phyloP scores from a whole-genome alignment of 2,888 invertebrate species.

The Patella ulyssiponensis region DNA sequence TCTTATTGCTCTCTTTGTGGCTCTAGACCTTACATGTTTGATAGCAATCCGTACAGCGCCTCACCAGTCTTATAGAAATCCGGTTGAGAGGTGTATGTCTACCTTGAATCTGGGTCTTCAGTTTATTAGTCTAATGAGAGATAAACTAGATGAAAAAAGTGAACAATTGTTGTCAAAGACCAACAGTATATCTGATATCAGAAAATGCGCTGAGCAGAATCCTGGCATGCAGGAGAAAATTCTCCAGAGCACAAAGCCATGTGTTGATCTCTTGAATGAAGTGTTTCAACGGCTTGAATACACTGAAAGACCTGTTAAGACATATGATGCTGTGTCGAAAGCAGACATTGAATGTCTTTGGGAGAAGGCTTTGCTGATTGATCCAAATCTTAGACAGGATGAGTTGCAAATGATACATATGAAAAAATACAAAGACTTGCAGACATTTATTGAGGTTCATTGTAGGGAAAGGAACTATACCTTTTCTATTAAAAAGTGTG shows the following conservation, averaged over 20 bases:
- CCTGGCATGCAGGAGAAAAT: neutral
- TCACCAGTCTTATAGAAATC: neutral
- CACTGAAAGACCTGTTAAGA: too few species aligned
- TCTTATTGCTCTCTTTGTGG: neutral
- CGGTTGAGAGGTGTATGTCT: neutral
- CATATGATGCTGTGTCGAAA: too few species aligned
- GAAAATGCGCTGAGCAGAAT: slow-evolving; percentile 7
- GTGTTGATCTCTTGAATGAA: too few species aligned
- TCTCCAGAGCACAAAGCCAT: slow-evolving; percentile 11
- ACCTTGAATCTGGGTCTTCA: slow-evolving; percentile 25
- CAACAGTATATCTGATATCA: slow-evolving; percentile 18
- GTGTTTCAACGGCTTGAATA: too few species aligned
- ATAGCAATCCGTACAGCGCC: neutral
- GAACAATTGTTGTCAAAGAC: slow-evolving; percentile 10
- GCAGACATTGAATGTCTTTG: too few species aligned
- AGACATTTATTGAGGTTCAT: slow-evolving; percentile 18
- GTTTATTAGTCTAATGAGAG: slow-evolving; percentile 19
- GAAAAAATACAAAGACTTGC: slow-evolving; percentile 10
- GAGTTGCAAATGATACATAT: slow-evolving; percentile 14
- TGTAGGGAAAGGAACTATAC: slow-evolving; percentile 6
- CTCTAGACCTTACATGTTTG: neutral
- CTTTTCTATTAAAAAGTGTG: slow-evolving; percentile 18
- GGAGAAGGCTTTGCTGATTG: neutral
- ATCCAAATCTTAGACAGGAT: slow-evolving; percentile 10
- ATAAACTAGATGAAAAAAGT: slow-evolving; percentile 14